Conservation (phyloP, 2,888 invertebrate species). For the Phorcus lineatus region DNA sequence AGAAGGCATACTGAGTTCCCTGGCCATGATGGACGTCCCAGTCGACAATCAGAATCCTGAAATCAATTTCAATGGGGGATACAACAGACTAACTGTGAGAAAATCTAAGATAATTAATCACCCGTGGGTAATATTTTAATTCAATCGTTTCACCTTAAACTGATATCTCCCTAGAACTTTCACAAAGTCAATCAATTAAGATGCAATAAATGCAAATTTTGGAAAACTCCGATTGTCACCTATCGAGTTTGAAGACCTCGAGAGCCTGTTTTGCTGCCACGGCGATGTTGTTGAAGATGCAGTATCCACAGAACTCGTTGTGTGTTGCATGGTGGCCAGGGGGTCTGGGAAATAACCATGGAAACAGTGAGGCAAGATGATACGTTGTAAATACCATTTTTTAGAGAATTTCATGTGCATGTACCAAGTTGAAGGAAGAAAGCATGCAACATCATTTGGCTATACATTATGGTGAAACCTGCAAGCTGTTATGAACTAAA, state of each 20-base stretch:
- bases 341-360: conserved; percentile 59
- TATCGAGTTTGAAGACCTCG: conserved; percentile 59
- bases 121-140: too few species aligned
- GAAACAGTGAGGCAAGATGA: background rate
- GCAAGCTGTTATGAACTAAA: too few species aligned
- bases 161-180: too few species aligned
- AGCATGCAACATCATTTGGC: too few species aligned
- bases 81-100: too few species aligned
- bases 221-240: conserved; percentile 44
- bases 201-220: too few species aligned
- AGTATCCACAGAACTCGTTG: conserved; percentile 89
- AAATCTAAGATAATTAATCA: too few species aligned
- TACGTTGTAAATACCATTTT: background rate
- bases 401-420: too few species aligned
- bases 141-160: too few species aligned
- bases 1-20: conserved; percentile 82
- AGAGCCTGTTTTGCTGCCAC: conserved; percentile 88
- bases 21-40: conserved; percentile 99
- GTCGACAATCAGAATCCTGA: conserved; percentile 88
- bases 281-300: conserved; percentile 89
- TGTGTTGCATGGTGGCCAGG: conserved; percentile 94
- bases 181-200: too few species aligned
- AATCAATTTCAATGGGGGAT: conserved; percentile 20
- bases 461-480: too few species aligned
- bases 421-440: too few species aligned